Conservation (phyloP, 2,797 vertebrate species). For the Amblyraja radiata region DNA sequence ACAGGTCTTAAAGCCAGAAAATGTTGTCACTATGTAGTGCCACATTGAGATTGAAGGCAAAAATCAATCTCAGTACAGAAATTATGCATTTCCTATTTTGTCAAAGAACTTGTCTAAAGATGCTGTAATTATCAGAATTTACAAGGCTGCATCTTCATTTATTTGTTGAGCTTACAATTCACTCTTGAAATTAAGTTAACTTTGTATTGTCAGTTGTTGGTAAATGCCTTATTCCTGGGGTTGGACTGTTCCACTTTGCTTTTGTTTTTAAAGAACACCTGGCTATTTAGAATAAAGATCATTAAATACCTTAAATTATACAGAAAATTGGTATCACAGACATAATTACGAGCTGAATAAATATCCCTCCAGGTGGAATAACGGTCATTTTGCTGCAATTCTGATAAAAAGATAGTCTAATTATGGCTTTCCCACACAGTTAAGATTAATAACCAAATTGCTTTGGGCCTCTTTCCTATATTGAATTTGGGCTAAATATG, state of each 20-base stretch:
- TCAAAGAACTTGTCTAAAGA: not conserved
- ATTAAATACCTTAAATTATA: not conserved
- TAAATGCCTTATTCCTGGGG: not conserved
- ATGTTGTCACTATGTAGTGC: not conserved
- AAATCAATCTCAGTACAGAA: not conserved
- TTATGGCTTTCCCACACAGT: not conserved
- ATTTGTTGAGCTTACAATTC: not conserved
- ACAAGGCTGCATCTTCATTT: not conserved
- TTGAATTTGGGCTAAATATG: not conserved
- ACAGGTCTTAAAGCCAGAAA: not conserved
- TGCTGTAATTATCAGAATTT: not conserved
- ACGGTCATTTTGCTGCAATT: not conserved
- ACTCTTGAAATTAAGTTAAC: not conserved
- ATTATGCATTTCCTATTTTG: not conserved
- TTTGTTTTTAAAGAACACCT: not conserved
- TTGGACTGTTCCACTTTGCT: not conserved
- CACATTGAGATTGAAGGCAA: not conserved
- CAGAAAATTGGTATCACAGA: not conserved
- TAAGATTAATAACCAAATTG: not conserved
- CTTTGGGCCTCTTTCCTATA: not conserved
- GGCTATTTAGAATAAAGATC: too few relatives aligned
- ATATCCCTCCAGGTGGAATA: not conserved
- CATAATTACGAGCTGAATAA: not conserved
- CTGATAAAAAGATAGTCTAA: constrained; percentile 1
- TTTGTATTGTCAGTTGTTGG: not conserved